Evolutionary conservation across 2,797 vertebrate species (phyloP).

Genomic region (Siniperca obscura): DNA sequence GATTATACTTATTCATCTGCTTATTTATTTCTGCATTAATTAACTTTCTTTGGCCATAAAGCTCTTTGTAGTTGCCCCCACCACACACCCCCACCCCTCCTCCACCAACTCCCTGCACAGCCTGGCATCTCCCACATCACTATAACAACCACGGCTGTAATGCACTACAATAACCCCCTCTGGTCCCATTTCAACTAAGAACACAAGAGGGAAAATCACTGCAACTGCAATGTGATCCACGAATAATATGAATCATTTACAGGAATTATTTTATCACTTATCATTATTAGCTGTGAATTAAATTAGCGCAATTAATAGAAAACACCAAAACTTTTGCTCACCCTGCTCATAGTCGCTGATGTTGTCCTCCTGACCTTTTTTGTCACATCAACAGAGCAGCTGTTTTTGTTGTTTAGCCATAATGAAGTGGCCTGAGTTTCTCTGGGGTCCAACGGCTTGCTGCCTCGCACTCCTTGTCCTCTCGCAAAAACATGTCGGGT

Average conservation of each 20-base stretch:
- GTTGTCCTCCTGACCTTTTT: slow-evolving; percentile 60
- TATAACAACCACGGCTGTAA: slow-evolving; percentile 85
- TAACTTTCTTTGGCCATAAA: slow-evolving; percentile 75
- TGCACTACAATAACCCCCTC: slow-evolving; percentile 76
- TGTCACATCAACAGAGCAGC: slow-evolving; percentile 73
- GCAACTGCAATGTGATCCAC: not conserved
- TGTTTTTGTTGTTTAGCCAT: slow-evolving; percentile 69
- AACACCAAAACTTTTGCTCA: slow-evolving; percentile 57
- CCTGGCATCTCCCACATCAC: slow-evolving; percentile 84
- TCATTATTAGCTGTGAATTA: not conserved
- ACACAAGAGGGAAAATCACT: slow-evolving; percentile 47
- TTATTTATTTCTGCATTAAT: slow-evolving; percentile 84
- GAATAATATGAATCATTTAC: not conserved
- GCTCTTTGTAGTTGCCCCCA: slow-evolving; percentile 72
- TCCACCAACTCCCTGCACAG: slow-evolving; percentile 70
- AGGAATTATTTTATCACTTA: not conserved
- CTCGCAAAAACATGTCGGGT: slow-evolving; percentile 68
- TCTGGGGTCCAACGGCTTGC: slow-evolving; percentile 54
- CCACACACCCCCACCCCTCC: slow-evolving; percentile 51
- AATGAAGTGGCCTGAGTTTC: slow-evolving; percentile 26
- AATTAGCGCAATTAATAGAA: not conserved
- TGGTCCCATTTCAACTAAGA: slow-evolving; percentile 42
- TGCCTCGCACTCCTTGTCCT: slow-evolving; percentile 34
- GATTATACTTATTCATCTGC: slow-evolving; percentile 56
- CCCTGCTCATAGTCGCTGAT: slow-evolving; percentile 83